Evolutionary conservation across 2,888 invertebrate genomes (phyloP), one percentile per base, ranked within the genome.

Genomic region (Eubasilissa splendida): DNA sequence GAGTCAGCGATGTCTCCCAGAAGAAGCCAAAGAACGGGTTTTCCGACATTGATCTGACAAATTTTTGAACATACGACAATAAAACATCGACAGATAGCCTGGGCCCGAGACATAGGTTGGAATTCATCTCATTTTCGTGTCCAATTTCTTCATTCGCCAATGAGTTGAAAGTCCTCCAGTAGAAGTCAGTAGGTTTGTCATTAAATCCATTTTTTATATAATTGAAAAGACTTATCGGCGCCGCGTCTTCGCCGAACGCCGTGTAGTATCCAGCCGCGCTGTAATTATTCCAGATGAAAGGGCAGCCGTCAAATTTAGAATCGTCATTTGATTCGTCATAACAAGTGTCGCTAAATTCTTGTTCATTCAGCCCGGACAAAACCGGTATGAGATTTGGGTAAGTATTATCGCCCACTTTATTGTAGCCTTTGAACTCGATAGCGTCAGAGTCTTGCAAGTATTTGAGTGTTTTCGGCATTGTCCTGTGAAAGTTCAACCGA

Each of bases 391-490:
- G 87, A 87, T 98, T 98, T 0, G 97, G 97, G 87, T 96, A 97
- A 0, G 98, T 98, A 87, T 98, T 98, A 87, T 98, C 98, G 3
- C 94, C 98, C 9, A 98, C 95, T 91, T 98, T 98, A 86, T 96
- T 97, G 87, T 96, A 97, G 5, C 98, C 98, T 84, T 94, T 88
- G 86, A 98, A 90, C 86, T 96, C 96, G 75, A 96, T 91, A 59
- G 94, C 94, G 12, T 91, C 91, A 81, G 95, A 88, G 14, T 92
- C 87, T 80, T 91, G 89, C 75, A 96, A 88, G 84, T 91, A 92
- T 2, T 90, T 87, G 22, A 92, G 88, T 0, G 96, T 96, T 85
- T 91, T 91, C 0, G 95, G 95, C 95, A 97, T 95, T 85, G 95
- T 95, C 65, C 97, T 92, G 83, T 95, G 92, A 85, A 97, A 94